Percentiles rank a stretch among this genome's conserved stretches.
Conservation (phyloP, 2,113 vertebrate species). For the Saguinus midas region DNA sequence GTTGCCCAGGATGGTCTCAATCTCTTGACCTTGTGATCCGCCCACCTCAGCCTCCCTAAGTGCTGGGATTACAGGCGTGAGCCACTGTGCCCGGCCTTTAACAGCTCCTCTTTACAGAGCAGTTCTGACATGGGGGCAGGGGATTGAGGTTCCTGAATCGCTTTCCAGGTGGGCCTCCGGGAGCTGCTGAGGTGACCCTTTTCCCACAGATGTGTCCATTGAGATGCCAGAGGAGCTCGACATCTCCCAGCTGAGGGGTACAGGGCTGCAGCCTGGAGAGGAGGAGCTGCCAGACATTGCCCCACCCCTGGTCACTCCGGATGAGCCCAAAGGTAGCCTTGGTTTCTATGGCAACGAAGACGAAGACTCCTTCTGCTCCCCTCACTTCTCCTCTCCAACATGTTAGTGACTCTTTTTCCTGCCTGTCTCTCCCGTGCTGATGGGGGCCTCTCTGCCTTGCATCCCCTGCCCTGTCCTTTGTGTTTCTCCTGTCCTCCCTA, state of each 20-base stretch:
- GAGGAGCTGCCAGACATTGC: slow-evolving; percentile 98
- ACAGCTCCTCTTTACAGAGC: not conserved
- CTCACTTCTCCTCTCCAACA: slow-evolving; percentile 96
- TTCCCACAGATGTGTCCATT: slow-evolving; percentile 93
- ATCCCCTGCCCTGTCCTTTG: slow-evolving; percentile 69
- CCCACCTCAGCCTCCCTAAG: no score
- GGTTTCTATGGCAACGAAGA: slow-evolving; percentile 99
- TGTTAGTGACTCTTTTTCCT: slow-evolving; percentile 98
- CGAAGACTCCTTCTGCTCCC: slow-evolving; percentile 99
- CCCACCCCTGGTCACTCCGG: slow-evolving; percentile 97
- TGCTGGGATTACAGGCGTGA: no score
- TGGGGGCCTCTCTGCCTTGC: slow-evolving; percentile 65
- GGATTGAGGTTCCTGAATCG: not conserved
- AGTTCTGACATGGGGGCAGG: not conserved
- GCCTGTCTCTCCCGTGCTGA: slow-evolving; percentile 78
- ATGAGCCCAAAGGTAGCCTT: slow-evolving; percentile 99
- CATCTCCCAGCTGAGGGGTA: slow-evolving; percentile 91
- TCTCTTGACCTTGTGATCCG: no score
- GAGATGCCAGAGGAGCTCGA: slow-evolving; percentile 97
- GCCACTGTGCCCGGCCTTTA: no score
- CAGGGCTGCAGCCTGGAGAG: slow-evolving; percentile 95
- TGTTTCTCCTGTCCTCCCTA: slow-evolving; percentile 65
- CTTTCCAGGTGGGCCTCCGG: not conserved
- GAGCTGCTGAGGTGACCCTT: not conserved
- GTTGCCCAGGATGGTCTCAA: no score